phyloP scores from a whole-genome alignment of 1,140 invertebrate genomes.

The Polypedilum pembai region DNA sequence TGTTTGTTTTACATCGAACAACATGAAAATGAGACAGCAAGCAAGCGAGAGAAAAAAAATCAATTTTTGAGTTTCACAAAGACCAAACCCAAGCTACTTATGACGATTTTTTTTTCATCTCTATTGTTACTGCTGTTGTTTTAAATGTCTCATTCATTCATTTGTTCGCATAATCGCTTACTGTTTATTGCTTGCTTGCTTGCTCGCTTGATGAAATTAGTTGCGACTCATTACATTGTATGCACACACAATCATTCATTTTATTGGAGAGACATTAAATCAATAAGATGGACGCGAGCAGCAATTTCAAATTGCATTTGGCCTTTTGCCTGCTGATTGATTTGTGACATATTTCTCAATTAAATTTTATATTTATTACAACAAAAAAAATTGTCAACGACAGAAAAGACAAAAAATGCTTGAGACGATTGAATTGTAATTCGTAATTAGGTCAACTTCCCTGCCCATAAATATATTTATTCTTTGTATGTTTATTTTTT shows the following conservation, averaged over 20 bases:
- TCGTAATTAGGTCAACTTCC: conserved; percentile 1
- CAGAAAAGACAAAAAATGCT: no score
- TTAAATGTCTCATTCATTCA: neutral
- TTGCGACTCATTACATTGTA: neutral
- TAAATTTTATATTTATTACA: neutral
- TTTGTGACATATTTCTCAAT: conserved; percentile 18
- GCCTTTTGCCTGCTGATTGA: neutral
- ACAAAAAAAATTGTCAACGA: neutral
- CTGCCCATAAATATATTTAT: neutral
- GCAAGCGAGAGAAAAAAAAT: neutral
- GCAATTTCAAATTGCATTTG: no score
- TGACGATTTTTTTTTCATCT: neutral
- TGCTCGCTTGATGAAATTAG: neutral
- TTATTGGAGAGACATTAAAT: neutral
- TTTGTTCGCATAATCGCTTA: conserved; percentile 11
- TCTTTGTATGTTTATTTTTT: neutral
- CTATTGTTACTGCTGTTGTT: neutral
- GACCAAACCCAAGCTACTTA: conserved; percentile 2
- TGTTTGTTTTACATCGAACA: conserved; percentile 1
- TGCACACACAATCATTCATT: neutral
- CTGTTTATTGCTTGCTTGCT: conserved; percentile 3
- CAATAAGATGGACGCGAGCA: neutral
- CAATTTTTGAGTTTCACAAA: neutral
- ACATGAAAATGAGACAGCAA: neutral
- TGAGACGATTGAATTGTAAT: neutral